A percentile compares a stretch with the other conserved stretches of the same genome.
phyloP scores from a whole-genome alignment of 1,140 invertebrate genomes.

The Ceratoteleas bidentatus region DNA sequence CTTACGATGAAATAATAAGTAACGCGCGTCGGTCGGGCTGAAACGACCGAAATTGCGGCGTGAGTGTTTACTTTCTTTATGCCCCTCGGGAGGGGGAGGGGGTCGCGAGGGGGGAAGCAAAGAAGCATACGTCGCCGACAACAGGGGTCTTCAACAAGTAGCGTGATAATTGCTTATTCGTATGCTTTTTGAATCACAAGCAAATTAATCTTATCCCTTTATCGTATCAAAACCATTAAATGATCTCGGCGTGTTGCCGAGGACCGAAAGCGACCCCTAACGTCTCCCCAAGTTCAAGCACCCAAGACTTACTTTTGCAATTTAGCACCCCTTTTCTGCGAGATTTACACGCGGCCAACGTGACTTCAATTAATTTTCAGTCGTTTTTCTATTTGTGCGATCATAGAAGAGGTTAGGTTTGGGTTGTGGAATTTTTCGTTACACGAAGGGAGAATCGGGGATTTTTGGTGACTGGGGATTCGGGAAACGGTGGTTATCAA shows the following conservation, averaged over 20 bases:
- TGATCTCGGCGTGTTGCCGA: conserved; percentile 72
- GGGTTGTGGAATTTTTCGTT: too few relatives aligned
- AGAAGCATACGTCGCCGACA: conserved; percentile 49
- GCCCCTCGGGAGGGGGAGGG: neutral
- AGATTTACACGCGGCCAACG: conserved; percentile 40
- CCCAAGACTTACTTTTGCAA: conserved; percentile 60
- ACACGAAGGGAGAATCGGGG: too few relatives aligned
- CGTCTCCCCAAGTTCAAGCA: conserved; percentile 72
- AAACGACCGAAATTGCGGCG: conserved; percentile 37
- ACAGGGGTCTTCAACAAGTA: conserved; percentile 60
- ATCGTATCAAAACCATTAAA: conserved; percentile 78
- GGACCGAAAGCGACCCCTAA: conserved; percentile 71
- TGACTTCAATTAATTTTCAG: neutral
- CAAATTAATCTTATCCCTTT: conserved; percentile 79
- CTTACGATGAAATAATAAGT: conserved; percentile 46
- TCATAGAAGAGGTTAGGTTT: too few relatives aligned
- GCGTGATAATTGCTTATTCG: conserved; percentile 76
- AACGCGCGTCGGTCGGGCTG: conserved; percentile 25
- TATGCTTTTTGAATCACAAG: conserved; percentile 75
- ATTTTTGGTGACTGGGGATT: too few relatives aligned
- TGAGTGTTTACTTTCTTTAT: conserved; percentile 58
- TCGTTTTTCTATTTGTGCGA: too few relatives aligned
- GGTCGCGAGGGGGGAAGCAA: conserved; percentile 15
- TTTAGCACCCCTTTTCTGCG: conserved; percentile 55
- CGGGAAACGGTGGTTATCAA: too few relatives aligned